Evolutionary conservation across 2,113 vertebrate genomes (phyloP), one percentile per base, ranked within the genome.

Genomic region (Halichoeres trimaculatus): DNA sequence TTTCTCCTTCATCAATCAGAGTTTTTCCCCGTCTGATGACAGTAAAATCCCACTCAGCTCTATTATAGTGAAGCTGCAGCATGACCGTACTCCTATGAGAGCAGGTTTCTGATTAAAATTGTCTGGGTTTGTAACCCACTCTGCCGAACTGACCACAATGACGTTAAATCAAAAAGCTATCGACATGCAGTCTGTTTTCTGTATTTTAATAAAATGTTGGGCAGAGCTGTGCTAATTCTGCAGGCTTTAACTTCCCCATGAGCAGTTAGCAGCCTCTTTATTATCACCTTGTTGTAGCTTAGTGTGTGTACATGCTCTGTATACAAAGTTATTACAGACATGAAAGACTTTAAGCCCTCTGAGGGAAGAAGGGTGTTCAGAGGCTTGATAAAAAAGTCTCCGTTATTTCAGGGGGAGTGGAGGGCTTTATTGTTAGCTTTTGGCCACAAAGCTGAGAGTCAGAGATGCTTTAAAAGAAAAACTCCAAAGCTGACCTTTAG

Each of bases 231-330:
- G 81, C 53, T 86, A 84, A 90, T 78, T 77, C 85, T 74, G 70
- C 48, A 17, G n/a, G 85, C 65, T 88, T 88, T 70, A 41, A 68
- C 74, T 51, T 67, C 74, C 63, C 78, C 43, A 64, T 64, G 71
- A 68, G 76, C 85, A 70, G 63, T 60, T 69, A 85, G 79, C 66
- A 26, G 73, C 67, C 24, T 38, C n/a, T 85, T 82, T 82, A 85
- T 89, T 85, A 83, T 78, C 83, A 85, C 87, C 86, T 83, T 85
- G 81, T 89, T 76, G 71, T 79, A 89, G 84, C 74, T 85, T 83
- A 90, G 76, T 14, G 61, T 80, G 83, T 77, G 67, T 85, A 80
- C 88, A 76, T 38, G 66, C 47, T 55, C 78, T 80, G 82, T 90
- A 88, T 72, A 89, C 78, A 88, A 77, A 79, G 80, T 89, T 83